Conservation (phyloP, 2,888 invertebrate species). For the Thyatira batis region DNA sequence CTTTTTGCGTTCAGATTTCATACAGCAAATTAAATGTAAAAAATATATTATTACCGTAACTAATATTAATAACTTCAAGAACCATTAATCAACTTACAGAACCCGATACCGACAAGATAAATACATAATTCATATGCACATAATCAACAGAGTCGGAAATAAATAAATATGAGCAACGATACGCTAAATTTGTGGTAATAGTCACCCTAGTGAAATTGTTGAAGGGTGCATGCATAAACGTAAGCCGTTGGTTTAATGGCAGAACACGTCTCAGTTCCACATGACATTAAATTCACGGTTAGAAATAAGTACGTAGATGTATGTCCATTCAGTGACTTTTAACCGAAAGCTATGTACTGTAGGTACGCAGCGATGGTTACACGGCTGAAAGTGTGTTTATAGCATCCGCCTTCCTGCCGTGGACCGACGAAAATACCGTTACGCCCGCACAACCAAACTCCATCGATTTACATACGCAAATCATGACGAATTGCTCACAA, state of each 20-base stretch:
- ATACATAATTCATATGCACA: not conserved
- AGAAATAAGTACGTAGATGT: not conserved
- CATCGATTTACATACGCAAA: slow-evolving; percentile 80
- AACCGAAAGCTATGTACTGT: slow-evolving; percentile 48
- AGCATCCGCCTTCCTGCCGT: slow-evolving; percentile 79
- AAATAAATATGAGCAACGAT: not conserved
- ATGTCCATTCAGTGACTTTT: slow-evolving; percentile 38
- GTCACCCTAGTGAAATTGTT: not conserved
- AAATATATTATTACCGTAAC: not conserved
- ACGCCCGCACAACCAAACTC: slow-evolving; percentile 73
- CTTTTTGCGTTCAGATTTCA: not conserved
- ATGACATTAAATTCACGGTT: not conserved
- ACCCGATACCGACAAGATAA: not conserved
- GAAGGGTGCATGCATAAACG: not conserved
- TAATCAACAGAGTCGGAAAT: not conserved
- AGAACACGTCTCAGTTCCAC: not conserved
- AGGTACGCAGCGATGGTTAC: slow-evolving; percentile 52
- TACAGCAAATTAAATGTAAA: not conserved
- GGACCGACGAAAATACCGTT: slow-evolving; percentile 80
- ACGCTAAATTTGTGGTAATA: not conserved
- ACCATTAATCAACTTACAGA: not conserved
- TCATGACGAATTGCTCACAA: slow-evolving; percentile 78
- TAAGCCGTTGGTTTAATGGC: not conserved
- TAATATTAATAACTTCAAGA: not conserved
- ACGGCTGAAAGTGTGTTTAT: slow-evolving; percentile 77